Base-by-base conservation (phyloP, 2,113 vertebrate genomes). In the Larimichthys polyactis region DNA sequence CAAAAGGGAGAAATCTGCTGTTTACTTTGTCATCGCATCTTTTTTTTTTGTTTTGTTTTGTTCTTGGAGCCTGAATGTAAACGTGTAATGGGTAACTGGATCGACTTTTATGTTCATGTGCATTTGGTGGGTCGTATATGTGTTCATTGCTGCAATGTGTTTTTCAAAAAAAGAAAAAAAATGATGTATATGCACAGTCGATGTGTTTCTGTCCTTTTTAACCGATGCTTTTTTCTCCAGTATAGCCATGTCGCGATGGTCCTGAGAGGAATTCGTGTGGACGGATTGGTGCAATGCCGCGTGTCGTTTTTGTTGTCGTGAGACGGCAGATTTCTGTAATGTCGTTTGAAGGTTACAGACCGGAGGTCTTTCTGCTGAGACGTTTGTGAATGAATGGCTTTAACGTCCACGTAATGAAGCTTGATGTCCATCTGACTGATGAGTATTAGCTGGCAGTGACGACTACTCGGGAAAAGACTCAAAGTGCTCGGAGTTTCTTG, bases 21-120 rank as follows among this genome's bases (percentile, higher is more conserved):
- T 95, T 94, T 92, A 92, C 91, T 92, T 91, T 87, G 90, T 92
- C 90, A 81, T 90, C 44, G 80, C 91, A 77, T 92, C 71, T 85
- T 92, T 83, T 86, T 40, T 1, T 40, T 40, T 40, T 36, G 1
- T 6, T 36, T 36, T 36, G 36, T 40, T 40, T 8, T 40, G 36
- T 40, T 79, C 81, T 84, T 84, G 77, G 90, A 93, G 93, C 89
- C 89, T 92, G 93, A 95, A 95, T 95, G 94, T 95, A 94, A 40
- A 86, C 68, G 74, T 78, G 80, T 88, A 69, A 77, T 44, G 84
- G 84, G 80, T 78, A 93, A 90, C 91, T 90, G 92, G 92, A 92
- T 81, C n/a, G 83, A 81, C 66, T 89, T 8, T 87, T 83, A 67
- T 82, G 85, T 91, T 87, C 40, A 67, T 64, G 77, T 89, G 84